Conservation (phyloP, 2,797 vertebrate genomes). For the Rhinoraja longicauda region DNA sequence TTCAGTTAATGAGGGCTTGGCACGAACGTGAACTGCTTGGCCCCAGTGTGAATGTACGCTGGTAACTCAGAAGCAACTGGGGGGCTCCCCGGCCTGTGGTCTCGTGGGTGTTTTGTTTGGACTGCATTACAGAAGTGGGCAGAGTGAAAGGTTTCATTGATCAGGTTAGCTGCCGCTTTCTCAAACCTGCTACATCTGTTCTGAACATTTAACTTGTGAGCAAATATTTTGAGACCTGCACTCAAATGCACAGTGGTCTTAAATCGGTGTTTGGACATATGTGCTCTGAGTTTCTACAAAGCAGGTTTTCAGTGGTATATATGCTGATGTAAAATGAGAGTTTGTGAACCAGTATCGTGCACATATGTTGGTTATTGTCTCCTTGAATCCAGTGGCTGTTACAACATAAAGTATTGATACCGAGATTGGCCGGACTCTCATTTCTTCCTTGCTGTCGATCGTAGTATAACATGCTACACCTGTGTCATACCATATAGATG, state of each 20-base stretch:
- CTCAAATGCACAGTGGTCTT: not conserved
- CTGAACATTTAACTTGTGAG: constrained; percentile 21
- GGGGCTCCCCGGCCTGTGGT: not conserved
- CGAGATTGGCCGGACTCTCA: not conserved
- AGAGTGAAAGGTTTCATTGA: not conserved
- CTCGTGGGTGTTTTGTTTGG: not conserved
- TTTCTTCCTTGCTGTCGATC: not conserved
- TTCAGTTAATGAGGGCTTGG: not conserved
- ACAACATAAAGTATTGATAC: constrained; percentile 36
- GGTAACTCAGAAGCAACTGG: too few species aligned
- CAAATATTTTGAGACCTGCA: constrained; percentile 19
- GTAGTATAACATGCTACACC: too few species aligned
- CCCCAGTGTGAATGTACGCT: not conserved
- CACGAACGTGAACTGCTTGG: not conserved
- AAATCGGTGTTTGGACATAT: not conserved
- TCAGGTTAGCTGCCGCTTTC: not conserved
- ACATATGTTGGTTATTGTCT: constrained; percentile 4
- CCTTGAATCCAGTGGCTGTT: not conserved
- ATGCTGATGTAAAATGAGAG: constrained; percentile 34
- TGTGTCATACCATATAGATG: not conserved
- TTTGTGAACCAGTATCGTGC: constrained; percentile 5
- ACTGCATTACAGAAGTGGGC: not conserved
- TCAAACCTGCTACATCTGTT: not conserved
- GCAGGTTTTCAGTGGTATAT: not conserved
- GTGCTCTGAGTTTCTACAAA: constrained; percentile 26